Conservation (phyloP, 1,140 invertebrate genomes). For the Leptonema lineaticorne region DNA sequence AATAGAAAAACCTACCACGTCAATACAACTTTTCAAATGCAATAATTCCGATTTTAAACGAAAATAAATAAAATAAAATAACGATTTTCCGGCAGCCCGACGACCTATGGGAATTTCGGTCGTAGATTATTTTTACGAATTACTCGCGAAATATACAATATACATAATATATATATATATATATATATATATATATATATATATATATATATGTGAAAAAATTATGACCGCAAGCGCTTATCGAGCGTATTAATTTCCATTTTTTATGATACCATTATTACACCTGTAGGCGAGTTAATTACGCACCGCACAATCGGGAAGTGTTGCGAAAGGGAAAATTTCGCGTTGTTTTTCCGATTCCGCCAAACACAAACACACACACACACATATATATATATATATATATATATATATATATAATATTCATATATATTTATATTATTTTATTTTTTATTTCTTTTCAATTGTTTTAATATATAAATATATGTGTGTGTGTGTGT, state of each 20-base stretch:
- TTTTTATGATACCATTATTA: constrained; percentile 26
- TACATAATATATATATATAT: neutral
- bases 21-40: too few species aligned
- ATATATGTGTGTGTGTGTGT: too few species aligned
- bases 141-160: neutral
- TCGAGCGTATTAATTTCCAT: constrained; percentile 13
- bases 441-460: constrained; percentile 4
- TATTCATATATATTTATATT: too few species aligned
- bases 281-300: constrained; percentile 29
- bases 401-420: neutral
- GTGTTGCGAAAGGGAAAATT: neutral
- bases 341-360: neutral
- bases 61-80: too few species aligned
- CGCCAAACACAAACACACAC: neutral
- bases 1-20: too few species aligned
- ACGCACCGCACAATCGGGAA: neutral
- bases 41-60: too few species aligned
- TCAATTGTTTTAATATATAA: too few species aligned
- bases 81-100: too few species aligned
- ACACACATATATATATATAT: neutral
- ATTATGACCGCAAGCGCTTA: neutral
- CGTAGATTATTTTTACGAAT: neutral
- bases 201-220: neutral
- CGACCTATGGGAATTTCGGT: neutral
- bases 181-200: too few species aligned